Base-by-base conservation (phyloP, 1,140 invertebrate species). In the Lanistes nyassanus region DNA sequence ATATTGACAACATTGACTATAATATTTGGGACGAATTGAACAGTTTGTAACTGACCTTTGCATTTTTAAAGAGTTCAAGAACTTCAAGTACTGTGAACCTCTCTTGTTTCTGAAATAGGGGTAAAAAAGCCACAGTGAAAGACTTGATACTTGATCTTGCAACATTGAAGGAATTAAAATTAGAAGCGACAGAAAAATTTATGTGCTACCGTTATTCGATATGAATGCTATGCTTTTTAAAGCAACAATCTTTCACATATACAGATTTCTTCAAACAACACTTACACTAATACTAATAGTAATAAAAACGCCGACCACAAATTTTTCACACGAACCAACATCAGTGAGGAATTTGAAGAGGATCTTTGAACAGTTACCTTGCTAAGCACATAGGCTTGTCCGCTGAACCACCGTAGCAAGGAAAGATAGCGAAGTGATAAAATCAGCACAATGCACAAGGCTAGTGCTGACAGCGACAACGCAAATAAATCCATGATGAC, bases 11-110 rank as follows among this genome's bases (percentile, higher is more conserved):
- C 36, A 55, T 11, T 26, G 26, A 7, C 23, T 11, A 37, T 65
- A 9, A 65, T n/a, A 47, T 16, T 47, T 47, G 42, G 2, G 5
- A 47, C 42, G 19, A 47, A 47, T 47, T 47, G 19, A 13, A 16
- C 42, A 9, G 19, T 6, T 47, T 47, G 42, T 16, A 66, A 42
- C 23, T 66, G 78, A 86, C 84, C 84, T 83, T 86, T 51, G 80
- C 77, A 79, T 80, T 79, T 78, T 80, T 81, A 7, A 86, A 74
- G 4, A 86, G 37, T 26, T 80, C 79, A 37, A 86, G 51, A 62
- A 86, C 78, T 56, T 84, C 83, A 42, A 78, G 58, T 19, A 83
- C 73, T 21, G 78, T 76, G 53, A 85, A 79, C 31, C 74, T 62
- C 55, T 79, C 76, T 39, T 79, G 70, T 73, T 76, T 81, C 84